phyloP scores from a whole-genome alignment of 2,888 invertebrate species.

The Spisula subtruncata region DNA sequence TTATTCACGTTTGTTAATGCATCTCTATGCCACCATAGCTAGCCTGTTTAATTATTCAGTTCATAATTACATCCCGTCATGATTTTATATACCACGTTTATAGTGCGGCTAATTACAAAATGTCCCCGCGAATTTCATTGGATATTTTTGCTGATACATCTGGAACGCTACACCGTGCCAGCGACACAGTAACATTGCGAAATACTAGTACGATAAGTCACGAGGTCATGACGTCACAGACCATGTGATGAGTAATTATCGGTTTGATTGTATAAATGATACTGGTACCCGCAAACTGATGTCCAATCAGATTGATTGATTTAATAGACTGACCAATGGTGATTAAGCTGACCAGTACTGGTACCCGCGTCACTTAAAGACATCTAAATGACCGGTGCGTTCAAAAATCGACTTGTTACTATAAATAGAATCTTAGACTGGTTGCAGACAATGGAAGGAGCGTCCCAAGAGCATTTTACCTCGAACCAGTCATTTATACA shows the following conservation, averaged over 20 bases:
- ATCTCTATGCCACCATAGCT: too few species aligned
- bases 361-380: not conserved
- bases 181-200: not conserved
- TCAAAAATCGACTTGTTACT: conserved; percentile 21
- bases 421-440: not conserved
- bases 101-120: too few species aligned
- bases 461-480: not conserved
- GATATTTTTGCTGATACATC: too few species aligned
- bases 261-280: not conserved
- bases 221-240: not conserved
- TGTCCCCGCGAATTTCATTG: too few species aligned
- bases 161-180: too few species aligned
- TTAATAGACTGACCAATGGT: not conserved
- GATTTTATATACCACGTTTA: too few species aligned
- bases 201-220: not conserved
- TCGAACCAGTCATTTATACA: conserved; percentile 5
- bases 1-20: too few species aligned
- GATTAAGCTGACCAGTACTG: not conserved
- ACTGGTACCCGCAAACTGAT: not conserved
- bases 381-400: not conserved
- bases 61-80: too few species aligned
- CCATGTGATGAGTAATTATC: not conserved
- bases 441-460: conserved; percentile 10
- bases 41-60: too few species aligned
- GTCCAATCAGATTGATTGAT: conserved; percentile 1